Evolutionary conservation across 2,797 vertebrate genomes (phyloP), one percentile per base, ranked within the genome.

Genomic region (Trematomus bernacchii): DNA sequence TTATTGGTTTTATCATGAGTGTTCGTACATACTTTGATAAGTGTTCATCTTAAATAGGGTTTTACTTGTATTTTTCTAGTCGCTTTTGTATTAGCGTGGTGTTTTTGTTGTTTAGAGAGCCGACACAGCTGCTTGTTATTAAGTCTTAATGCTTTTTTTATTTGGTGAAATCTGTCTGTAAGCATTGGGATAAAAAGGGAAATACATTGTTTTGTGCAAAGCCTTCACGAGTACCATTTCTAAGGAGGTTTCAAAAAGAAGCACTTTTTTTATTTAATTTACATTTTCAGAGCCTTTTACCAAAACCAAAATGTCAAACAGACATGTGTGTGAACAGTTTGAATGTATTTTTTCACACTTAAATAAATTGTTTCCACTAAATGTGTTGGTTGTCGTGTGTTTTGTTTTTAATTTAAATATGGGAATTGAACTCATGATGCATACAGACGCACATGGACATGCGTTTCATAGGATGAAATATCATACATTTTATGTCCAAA

Each of bases 331-430:
- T 70, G 10, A 46, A 55, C 27, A 53, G 52, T 27, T 44, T 47
- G n/a, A 44, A 9, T n/a, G 21, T 11, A 13, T 68, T 55, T 53
- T 44, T 80, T 76, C 30, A 57, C 6, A 18, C 37, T 67, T 54
- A 37, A 88, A 84, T 84, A 83, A 88, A 88, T 8, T 0, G 48
- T 85, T 86, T 82, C n/a, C 50, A 65, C 23, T 70, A 55, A 54
- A 53, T 14, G 27, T 1, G 44, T 52, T 3, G 4, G 2, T 57
- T 37, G 44, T 73, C 14, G 60, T 11, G 23, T 72, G 0, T 52
- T 15, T 16, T 73, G 10, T 8, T 72, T 60, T 74, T 11, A 21
- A 19, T 58, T 18, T 60, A 0, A 10, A 37, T 46, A 3, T 14
- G 43, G 19, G 8, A 12, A 6, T 14, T 33, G 4, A 71, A 19